Evolutionary conservation across 2,888 invertebrate species (phyloP).

Genomic region (Drosophila nr. medialis): DNA sequence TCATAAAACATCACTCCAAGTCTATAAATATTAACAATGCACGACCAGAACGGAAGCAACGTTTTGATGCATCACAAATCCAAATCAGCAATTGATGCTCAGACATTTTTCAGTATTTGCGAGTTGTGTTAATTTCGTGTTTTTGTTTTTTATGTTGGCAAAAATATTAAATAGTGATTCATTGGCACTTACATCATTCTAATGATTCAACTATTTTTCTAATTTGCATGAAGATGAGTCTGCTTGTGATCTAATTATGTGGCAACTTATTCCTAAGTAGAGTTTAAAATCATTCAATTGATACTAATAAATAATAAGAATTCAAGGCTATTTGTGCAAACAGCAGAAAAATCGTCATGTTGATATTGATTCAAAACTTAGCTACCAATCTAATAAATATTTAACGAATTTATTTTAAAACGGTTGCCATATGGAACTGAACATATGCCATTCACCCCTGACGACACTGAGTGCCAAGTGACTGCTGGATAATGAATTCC

Average conservation of each 20-base stretch:
- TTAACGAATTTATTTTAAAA: slow-evolving; percentile 2
- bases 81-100: slow-evolving; percentile 12
- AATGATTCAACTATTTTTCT: not conserved
- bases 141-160: slow-evolving; percentile 4
- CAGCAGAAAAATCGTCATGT: not conserved
- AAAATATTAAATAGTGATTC: slow-evolving; percentile 1
- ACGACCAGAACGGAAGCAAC: slow-evolving; percentile 9
- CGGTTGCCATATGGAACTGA: slow-evolving; percentile 5
- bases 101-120: slow-evolving; percentile 1
- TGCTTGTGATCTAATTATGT: not conserved
- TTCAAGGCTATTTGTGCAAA: not conserved
- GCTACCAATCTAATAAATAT: slow-evolving; percentile 2
- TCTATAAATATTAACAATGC: slow-evolving; percentile 47
- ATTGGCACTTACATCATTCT: not conserved
- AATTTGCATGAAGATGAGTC: not conserved
- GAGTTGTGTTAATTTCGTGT: slow-evolving; percentile 9
- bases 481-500: slow-evolving; percentile 8
- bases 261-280: not conserved
- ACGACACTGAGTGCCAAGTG: not conserved
- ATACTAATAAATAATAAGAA: slow-evolving; percentile 10
- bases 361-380: not conserved
- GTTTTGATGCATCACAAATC: slow-evolving; percentile 21
- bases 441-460: slow-evolving; percentile 11
- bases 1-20: slow-evolving; percentile 39
- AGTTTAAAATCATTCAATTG: not conserved